Conservation (phyloP, 2,797 vertebrate genomes). For the Semotilus atromaculatus region DNA sequence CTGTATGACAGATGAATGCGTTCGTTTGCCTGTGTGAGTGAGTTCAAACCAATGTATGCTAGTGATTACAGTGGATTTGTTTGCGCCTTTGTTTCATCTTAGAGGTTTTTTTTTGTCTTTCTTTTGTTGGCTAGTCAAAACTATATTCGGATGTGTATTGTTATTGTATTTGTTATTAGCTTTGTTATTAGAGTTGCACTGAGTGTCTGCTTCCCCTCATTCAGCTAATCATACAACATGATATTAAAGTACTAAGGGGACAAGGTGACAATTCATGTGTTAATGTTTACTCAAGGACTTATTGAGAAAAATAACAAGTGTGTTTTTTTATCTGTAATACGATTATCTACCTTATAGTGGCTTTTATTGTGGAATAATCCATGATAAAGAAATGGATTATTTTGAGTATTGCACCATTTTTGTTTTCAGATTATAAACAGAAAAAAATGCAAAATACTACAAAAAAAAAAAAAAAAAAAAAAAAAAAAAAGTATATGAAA, state of each 20-base stretch:
- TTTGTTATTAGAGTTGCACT: constrained; percentile 94
- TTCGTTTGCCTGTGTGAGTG: constrained; percentile 56
- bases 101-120: constrained; percentile 59
- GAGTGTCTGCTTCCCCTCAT: constrained; percentile 91
- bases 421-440: constrained; percentile 77
- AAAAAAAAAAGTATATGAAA: constrained; percentile 56
- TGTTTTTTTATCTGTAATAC: constrained; percentile 85
- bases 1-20: constrained; percentile 71
- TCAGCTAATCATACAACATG: constrained; percentile 84
- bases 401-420: constrained; percentile 94
- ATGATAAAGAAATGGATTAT: constrained; percentile 85
- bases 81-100: constrained; percentile 73
- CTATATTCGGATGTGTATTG: constrained; percentile 81
- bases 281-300: constrained; percentile 99
- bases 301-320: constrained; percentile 81
- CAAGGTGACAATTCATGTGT: constrained; percentile 93
- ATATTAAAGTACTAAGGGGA: constrained; percentile 81
- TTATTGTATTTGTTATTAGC: constrained; percentile 85
- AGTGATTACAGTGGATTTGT: constrained; percentile 70
- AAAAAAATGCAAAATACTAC: constrained; percentile 76
- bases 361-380: constrained; percentile 96
- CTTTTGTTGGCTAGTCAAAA: constrained; percentile 59
- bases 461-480: too few relatives aligned
- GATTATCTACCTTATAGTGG: constrained; percentile 97
- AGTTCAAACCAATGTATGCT: constrained; percentile 59